These are phyloP conservation scores for Amorpha juglandis DNA, from an alignment of 2,888 invertebrate genomes.

Conservation along the genomic window DNA sequence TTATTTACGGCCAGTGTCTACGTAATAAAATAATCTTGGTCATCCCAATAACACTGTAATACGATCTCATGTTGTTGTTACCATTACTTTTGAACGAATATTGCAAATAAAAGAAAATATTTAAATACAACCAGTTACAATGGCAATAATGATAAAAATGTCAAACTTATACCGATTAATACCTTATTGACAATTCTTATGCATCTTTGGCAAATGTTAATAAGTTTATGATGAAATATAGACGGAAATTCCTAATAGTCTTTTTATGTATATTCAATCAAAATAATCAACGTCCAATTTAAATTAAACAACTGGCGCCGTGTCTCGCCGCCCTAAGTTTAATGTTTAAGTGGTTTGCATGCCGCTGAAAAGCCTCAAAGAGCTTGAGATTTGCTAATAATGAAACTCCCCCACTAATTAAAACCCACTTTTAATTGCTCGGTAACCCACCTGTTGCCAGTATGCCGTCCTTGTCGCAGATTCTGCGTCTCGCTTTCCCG, in stretches of 20 bases:
- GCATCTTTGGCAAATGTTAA: slow-evolving; percentile 44
- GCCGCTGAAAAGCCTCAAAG: slow-evolving; percentile 72
- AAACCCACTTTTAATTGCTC: slow-evolving; percentile 81
- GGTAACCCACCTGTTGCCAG: slow-evolving; percentile 80
- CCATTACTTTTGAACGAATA: slow-evolving; percentile 13
- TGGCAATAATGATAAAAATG: slow-evolving; percentile 42
- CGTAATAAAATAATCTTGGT: slow-evolving; percentile 14
- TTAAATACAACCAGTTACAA: slow-evolving; percentile 35
- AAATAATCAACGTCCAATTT: slow-evolving; percentile 17
- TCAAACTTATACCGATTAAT: slow-evolving; percentile 38
- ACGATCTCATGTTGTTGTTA: slow-evolving; percentile 13
- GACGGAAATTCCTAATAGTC: slow-evolving; percentile 28
- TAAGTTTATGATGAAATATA: slow-evolving; percentile 35
- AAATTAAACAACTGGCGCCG: slow-evolving; percentile 31
- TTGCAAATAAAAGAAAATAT: slow-evolving; percentile 30
- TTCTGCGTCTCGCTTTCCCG: slow-evolving; percentile 51
- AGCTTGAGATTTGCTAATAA: slow-evolving; percentile 78
- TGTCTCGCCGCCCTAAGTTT: slow-evolving; percentile 56
- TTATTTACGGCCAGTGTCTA: slow-evolving; percentile 21
- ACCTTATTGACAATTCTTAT: slow-evolving; percentile 38
- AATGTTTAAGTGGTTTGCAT: slow-evolving; percentile 65
- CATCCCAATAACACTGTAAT: slow-evolving; percentile 9
- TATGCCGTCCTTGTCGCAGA: slow-evolving; percentile 49
- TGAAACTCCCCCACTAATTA: slow-evolving; percentile 82
- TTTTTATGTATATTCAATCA: slow-evolving; percentile 32